A percentile compares a stretch with the other conserved stretches of the same genome.
Evolutionary conservation across 1,140 invertebrate species (phyloP).

Genomic region (Octopus sinensis): DNA sequence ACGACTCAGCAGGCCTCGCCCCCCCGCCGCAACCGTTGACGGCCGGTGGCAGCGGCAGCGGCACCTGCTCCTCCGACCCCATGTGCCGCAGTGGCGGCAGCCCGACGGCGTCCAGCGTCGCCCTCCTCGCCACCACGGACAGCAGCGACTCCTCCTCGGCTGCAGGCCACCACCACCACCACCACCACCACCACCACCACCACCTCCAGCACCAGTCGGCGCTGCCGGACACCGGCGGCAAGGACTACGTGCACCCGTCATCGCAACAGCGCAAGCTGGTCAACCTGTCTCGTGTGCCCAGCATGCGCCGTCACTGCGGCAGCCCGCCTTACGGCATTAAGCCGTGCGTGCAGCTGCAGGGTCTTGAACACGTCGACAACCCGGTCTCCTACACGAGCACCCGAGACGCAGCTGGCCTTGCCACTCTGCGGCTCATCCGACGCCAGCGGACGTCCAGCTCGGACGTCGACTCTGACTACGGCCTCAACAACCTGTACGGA

Average conservation of each 20-base stretch:
- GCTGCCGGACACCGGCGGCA: slow-evolving; percentile 21
- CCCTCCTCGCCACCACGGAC: background rate
- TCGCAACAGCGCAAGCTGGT: slow-evolving; percentile 41
- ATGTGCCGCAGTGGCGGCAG: slow-evolving; percentile 43
- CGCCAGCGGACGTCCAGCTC: slow-evolving; percentile 60
- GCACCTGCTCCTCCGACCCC: slow-evolving; percentile 21
- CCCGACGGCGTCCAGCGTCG: slow-evolving; percentile 5
- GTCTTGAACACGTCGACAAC: slow-evolving; percentile 29
- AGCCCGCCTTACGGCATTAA: slow-evolving; percentile 32
- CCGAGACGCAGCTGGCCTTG: slow-evolving; percentile 70
- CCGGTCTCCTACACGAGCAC: slow-evolving; percentile 47
- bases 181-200: background rate
- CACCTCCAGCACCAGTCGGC: slow-evolving; percentile 16
- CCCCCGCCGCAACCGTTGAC: slow-evolving; percentile 16
- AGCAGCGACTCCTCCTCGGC: too few relatives aligned
- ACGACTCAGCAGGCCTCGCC: slow-evolving; percentile 68
- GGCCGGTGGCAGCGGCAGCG: too few relatives aligned
- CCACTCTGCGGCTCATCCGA: slow-evolving; percentile 72
- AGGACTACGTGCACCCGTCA: slow-evolving; percentile 47
- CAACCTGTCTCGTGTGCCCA: slow-evolving; percentile 49
- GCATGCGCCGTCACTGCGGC: slow-evolving; percentile 33
- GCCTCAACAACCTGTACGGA: slow-evolving; percentile 31
- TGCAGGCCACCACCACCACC: too few relatives aligned
- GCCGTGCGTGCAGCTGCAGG: slow-evolving; percentile 18
- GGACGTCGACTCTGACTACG: slow-evolving; percentile 44